Evolutionary conservation across 2,797 vertebrate genomes (phyloP).

Genomic region (Oreonectes daqikongensis): DNA sequence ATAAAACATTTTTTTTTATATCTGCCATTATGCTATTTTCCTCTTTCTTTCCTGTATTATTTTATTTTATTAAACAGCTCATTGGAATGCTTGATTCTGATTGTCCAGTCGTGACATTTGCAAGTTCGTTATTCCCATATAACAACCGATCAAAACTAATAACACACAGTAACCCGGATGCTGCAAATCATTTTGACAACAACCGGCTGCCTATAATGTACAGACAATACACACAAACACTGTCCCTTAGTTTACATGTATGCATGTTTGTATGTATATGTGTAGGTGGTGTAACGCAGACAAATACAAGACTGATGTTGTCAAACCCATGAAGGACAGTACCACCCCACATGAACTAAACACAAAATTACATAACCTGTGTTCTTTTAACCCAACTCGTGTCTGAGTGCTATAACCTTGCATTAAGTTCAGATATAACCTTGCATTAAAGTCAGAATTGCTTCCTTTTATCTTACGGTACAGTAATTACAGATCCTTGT

Average conservation of each 20-base stretch:
- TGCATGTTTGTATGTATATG: not conserved
- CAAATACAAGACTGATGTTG: conserved; percentile 14
- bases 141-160: too few relatives aligned
- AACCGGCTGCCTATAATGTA: too few relatives aligned
- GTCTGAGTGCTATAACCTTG: conserved; percentile 24
- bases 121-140: too few relatives aligned
- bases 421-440: conserved; percentile 19
- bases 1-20: too few relatives aligned
- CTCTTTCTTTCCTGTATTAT: not conserved
- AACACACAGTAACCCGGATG: too few relatives aligned
- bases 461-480: conserved; percentile 41
- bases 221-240: conserved; percentile 21
- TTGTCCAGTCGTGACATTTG: too few relatives aligned
- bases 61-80: not conserved
- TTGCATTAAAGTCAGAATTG: conserved; percentile 26
- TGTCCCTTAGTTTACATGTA: not conserved
- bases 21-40: conserved; percentile 1
- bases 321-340: conserved; percentile 31
- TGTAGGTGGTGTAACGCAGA: conserved; percentile 39
- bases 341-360: conserved; percentile 34
- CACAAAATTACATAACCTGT: conserved; percentile 30
- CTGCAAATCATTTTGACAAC: too few relatives aligned
- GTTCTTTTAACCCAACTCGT: conserved; percentile 27
- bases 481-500: conserved; percentile 35
- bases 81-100: too few relatives aligned